These are phyloP conservation scores for Zaprionus capensis DNA, from an alignment of 1,140 invertebrate genomes.

Conservation along the genomic window DNA sequence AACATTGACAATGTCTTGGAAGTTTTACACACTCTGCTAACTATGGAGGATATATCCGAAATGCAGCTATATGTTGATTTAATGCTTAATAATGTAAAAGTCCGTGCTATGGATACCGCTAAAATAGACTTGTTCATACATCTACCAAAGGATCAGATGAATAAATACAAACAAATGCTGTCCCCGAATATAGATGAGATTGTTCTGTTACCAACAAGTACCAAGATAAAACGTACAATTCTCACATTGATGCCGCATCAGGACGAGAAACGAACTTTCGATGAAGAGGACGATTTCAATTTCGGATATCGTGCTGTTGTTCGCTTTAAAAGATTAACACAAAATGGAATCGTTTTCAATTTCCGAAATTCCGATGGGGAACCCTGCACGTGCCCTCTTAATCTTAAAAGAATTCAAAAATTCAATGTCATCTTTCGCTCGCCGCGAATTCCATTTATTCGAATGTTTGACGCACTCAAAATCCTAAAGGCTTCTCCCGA, in stretches of 20 bases:
- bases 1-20: constrained; percentile 8
- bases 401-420: not conserved
- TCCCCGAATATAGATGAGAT: constrained; percentile 5
- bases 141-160: not conserved
- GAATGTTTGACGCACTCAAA: constrained; percentile 56
- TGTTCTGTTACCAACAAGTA: not conserved
- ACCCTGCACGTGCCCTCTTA: constrained; percentile 11
- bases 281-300: too few relatives aligned
- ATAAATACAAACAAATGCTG: not conserved
- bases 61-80: not conserved
- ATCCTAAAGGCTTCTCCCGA: constrained; percentile 28
- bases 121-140: not conserved
- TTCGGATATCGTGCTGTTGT: too few relatives aligned
- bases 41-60: constrained; percentile 9
- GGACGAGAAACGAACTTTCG: not conserved
- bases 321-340: not conserved
- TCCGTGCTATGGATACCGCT: not conserved
- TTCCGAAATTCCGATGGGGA: constrained; percentile 37
- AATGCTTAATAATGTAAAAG: not conserved
- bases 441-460: constrained; percentile 41
- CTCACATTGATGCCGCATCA: constrained; percentile 15
- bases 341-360: constrained; percentile 18
- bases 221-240: constrained; percentile 1
- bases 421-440: constrained; percentile 56
- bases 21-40: not conserved